Percentiles rank a stretch among this genome's conserved stretches.
These are phyloP conservation scores for Aphelenchoides besseyi DNA, from an alignment of 1,140 invertebrate species.

Conservation along the genomic window DNA sequence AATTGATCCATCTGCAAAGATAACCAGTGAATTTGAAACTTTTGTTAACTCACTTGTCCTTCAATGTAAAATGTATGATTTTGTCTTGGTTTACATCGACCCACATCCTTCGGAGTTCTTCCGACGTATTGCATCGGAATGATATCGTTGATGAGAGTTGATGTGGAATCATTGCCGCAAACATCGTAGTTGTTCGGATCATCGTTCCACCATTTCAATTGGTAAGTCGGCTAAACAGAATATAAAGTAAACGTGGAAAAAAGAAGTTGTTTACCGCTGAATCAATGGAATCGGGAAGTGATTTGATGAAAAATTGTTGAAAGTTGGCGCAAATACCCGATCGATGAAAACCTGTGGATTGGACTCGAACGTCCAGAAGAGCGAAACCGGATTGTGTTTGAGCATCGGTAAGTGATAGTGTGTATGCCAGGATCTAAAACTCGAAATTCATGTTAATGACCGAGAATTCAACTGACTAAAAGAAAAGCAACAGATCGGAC, in stretches of 20 bases:
- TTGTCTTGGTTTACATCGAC: constrained; percentile 21
- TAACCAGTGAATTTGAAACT: background rate
- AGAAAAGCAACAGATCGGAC: background rate
- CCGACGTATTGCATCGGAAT: constrained; percentile 29
- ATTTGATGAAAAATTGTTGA: constrained; percentile 34
- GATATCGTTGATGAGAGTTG: background rate
- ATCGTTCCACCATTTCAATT: constrained; percentile 40
- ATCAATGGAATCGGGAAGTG: constrained; percentile 29
- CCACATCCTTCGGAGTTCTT: background rate
- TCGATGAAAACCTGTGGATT: background rate
- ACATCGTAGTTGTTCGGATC: constrained; percentile 28
- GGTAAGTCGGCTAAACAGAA: constrained; percentile 21
- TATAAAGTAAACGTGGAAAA: background rate
- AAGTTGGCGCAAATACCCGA: constrained; percentile 37
- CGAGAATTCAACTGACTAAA: background rate
- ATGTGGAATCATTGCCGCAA: constrained; percentile 21
- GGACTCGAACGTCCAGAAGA: constrained; percentile 29
- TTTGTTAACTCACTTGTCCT: constrained; percentile 1
- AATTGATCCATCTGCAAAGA: constrained; percentile 42
- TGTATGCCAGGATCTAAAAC: background rate
- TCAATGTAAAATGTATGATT: constrained; percentile 19
- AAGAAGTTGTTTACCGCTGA: constrained; percentile 17
- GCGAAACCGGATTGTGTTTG: constrained; percentile 34
- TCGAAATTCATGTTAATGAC: background rate
- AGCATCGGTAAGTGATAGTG: background rate